Conservation (phyloP, 1,140 invertebrate species). For the Nilaparvata lugens region DNA sequence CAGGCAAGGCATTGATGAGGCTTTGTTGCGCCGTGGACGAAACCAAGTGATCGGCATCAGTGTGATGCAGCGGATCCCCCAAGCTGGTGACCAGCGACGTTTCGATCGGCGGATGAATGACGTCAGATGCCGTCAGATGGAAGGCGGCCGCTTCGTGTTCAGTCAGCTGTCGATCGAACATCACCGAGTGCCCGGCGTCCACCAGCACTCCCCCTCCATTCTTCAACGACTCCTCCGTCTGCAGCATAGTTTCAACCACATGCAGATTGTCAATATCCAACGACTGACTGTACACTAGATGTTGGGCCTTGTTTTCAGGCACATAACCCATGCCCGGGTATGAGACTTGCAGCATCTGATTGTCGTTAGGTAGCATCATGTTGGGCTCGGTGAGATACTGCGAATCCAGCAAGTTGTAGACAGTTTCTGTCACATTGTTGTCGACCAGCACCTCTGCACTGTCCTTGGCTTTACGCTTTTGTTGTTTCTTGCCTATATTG, state of each 20-base stretch:
- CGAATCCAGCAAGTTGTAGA: not conserved
- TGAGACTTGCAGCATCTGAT: constrained; percentile 7
- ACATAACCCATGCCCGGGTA: not conserved
- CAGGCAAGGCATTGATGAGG: not conserved
- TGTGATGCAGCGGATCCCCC: not conserved
- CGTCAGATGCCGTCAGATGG: not conserved
- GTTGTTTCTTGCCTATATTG: not conserved
- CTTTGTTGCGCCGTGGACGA: not conserved
- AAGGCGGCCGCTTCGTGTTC: not conserved
- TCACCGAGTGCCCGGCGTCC: not conserved
- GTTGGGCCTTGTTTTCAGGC: constrained; percentile 2
- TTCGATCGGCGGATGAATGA: constrained; percentile 4
- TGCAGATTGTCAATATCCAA: constrained; percentile 8
- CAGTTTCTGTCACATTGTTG: not conserved
- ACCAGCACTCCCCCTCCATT: not conserved
- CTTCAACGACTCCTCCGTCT: constrained; percentile 2
- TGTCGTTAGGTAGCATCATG: not conserved
- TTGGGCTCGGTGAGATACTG: not conserved
- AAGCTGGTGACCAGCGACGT: not conserved
- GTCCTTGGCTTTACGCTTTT: not conserved
- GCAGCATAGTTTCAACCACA: constrained; percentile 11
- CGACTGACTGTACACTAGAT: constrained; percentile 10
- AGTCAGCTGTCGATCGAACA: not conserved
- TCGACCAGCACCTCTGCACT: not conserved
- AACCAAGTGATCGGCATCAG: not conserved